These are phyloP conservation scores for Troilus luridus DNA, from an alignment of 2,888 invertebrate species.

Conservation along the genomic window DNA sequence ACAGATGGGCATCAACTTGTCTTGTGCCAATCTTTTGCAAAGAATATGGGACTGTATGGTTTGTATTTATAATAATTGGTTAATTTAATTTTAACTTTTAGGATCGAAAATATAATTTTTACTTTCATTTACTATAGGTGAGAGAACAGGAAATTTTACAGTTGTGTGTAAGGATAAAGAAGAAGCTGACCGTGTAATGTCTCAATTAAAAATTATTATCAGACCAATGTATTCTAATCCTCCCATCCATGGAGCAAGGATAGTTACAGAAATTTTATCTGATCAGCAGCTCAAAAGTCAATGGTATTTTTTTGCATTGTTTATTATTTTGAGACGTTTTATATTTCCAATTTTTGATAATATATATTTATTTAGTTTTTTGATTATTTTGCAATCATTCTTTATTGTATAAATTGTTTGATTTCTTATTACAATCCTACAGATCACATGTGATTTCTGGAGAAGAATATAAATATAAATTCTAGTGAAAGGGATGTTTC, in stretches of 20 bases:
- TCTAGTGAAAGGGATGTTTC: too few relatives aligned
- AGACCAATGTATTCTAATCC: slow-evolving; percentile 98
- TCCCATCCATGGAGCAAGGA: slow-evolving; percentile 91
- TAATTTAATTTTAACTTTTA: background rate
- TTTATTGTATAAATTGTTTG: background rate
- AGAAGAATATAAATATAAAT: too few relatives aligned
- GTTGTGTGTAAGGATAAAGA: slow-evolving; percentile 82
- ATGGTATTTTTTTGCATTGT: slow-evolving; percentile 75
- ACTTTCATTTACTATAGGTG: slow-evolving; percentile 73
- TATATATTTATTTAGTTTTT: background rate
- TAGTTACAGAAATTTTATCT: slow-evolving; percentile 88
- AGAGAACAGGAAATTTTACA: slow-evolving; percentile 93
- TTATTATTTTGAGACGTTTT: background rate
- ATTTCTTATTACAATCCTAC: background rate
- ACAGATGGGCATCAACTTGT: slow-evolving; percentile 90
- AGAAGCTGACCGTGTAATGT: slow-evolving; percentile 87
- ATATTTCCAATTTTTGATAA: background rate
- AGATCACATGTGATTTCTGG: background rate
- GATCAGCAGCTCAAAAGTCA: slow-evolving; percentile 77
- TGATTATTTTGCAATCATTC: background rate
- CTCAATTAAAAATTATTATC: slow-evolving; percentile 95
- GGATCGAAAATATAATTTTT: background rate
- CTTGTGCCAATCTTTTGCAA: slow-evolving; percentile 95
- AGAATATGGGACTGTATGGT: slow-evolving; percentile 94
- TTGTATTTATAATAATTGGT: slow-evolving; percentile 61